A percentile compares a stretch with the other conserved stretches of the same genome.
Conservation (phyloP, 2,888 invertebrate genomes). For the Caenorhabditis parvicauda region DNA sequence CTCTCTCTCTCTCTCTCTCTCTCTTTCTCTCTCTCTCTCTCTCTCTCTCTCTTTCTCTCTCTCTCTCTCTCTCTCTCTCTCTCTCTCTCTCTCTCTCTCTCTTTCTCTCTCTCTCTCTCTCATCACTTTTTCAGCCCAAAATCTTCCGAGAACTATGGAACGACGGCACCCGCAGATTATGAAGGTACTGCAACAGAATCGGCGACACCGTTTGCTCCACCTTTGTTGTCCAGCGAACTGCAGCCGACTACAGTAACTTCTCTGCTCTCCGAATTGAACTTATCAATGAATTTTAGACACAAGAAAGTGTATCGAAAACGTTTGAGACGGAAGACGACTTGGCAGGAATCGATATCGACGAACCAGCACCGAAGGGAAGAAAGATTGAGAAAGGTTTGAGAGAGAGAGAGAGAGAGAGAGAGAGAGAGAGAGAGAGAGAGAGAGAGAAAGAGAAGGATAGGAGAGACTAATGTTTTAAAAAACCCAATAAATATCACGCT, state of each 20-base stretch:
- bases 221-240: background rate
- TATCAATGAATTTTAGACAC: constrained; percentile 18
- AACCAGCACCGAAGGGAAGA: constrained; percentile 12
- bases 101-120: too few species aligned
- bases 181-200: constrained; percentile 22
- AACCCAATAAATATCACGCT: too few species aligned
- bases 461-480: constrained; percentile 14
- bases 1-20: too few species aligned
- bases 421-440: constrained; percentile 1
- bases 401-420: background rate
- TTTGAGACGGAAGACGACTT: constrained; percentile 60
- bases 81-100: too few species aligned
- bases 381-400: constrained; percentile 24
- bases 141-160: constrained; percentile 14
- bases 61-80: too few species aligned
- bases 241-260: constrained; percentile 2
- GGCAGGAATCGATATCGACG: constrained; percentile 6
- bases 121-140: constrained; percentile 25
- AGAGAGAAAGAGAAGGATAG: constrained; percentile 11
- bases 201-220: too few species aligned
- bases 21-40: too few species aligned
- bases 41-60: too few species aligned
- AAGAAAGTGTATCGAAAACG: constrained; percentile 49
- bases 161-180: constrained; percentile 16
- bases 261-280: constrained; percentile 2